Percentiles rank a stretch among this genome's conserved stretches.
Conservation (phyloP, 2,113 vertebrate genomes). For the Rhodinocichla rosea region DNA sequence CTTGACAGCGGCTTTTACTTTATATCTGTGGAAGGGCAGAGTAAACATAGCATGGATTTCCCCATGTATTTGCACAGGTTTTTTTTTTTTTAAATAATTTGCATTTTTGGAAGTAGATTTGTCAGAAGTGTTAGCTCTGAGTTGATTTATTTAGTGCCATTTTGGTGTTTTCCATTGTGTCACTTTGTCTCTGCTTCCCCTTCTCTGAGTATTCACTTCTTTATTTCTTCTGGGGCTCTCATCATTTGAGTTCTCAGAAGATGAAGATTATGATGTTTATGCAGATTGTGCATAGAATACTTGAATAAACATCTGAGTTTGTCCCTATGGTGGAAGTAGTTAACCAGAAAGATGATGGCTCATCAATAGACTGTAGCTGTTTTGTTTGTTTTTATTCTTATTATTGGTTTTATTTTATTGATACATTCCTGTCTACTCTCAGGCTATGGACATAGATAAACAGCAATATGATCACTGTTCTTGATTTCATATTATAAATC, state of each 20-base stretch:
- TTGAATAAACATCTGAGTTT: neutral
- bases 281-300: neutral
- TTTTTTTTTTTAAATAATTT: neutral
- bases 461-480: neutral
- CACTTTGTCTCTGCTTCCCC: neutral
- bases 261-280: neutral
- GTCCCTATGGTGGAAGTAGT: neutral
- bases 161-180: neutral
- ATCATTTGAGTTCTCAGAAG: neutral
- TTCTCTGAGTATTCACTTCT: neutral
- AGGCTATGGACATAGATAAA: neutral
- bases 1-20: neutral
- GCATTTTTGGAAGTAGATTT: neutral
- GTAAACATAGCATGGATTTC: neutral
- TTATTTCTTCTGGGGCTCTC: neutral
- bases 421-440: neutral
- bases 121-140: neutral
- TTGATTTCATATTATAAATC: neutral
- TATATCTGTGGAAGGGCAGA: neutral
- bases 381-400: neutral
- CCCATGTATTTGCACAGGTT: neutral
- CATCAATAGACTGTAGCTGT: neutral
- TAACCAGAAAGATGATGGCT: neutral
- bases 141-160: neutral
- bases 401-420: neutral